Evolutionary conservation across 2,888 invertebrate genomes (phyloP).

Genomic region (Cataglyphis rosenhaueri): DNA sequence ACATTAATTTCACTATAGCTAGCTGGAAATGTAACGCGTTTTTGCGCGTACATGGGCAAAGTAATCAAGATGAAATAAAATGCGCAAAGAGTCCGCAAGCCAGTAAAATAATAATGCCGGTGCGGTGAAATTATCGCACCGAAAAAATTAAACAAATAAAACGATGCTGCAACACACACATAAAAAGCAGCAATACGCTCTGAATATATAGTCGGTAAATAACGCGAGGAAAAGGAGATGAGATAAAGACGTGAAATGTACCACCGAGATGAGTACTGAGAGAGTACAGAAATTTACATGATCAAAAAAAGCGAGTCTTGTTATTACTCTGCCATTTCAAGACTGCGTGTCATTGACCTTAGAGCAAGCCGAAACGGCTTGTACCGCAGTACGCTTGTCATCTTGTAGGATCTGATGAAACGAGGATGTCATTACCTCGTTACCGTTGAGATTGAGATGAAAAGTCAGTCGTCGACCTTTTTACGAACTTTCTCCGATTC

Average conservation of each 20-base stretch:
- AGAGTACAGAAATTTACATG: slow-evolving; percentile 47
- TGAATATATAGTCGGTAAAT: slow-evolving; percentile 4
- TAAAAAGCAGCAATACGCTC: not conserved
- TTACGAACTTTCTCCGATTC: slow-evolving; percentile 39
- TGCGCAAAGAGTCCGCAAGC: not conserved
- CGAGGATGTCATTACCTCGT: slow-evolving; percentile 54
- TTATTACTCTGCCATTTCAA: slow-evolving; percentile 43
- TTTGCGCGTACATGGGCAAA: not conserved
- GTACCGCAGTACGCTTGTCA: slow-evolving; percentile 50
- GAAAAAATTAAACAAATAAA: slow-evolving; percentile 29
- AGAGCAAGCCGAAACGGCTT: slow-evolving; percentile 35
- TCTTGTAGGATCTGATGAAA: slow-evolving; percentile 69
- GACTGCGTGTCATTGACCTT: slow-evolving; percentile 46
- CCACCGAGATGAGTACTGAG: not conserved
- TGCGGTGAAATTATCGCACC: not conserved
- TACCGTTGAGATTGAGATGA: slow-evolving; percentile 61
- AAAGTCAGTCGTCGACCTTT: slow-evolving; percentile 65
- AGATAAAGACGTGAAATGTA: slow-evolving; percentile 30
- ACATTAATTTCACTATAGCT: not conserved
- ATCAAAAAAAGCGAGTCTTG: slow-evolving; percentile 14
- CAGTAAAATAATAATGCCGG: not conserved
- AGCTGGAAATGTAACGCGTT: not conserved
- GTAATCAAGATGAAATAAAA: slow-evolving; percentile 4
- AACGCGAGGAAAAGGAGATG: not conserved
- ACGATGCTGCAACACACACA: not conserved